These are phyloP conservation scores for Drosophila diplacantha DNA, from an alignment of 2,888 invertebrate species.

Conservation along the genomic window DNA sequence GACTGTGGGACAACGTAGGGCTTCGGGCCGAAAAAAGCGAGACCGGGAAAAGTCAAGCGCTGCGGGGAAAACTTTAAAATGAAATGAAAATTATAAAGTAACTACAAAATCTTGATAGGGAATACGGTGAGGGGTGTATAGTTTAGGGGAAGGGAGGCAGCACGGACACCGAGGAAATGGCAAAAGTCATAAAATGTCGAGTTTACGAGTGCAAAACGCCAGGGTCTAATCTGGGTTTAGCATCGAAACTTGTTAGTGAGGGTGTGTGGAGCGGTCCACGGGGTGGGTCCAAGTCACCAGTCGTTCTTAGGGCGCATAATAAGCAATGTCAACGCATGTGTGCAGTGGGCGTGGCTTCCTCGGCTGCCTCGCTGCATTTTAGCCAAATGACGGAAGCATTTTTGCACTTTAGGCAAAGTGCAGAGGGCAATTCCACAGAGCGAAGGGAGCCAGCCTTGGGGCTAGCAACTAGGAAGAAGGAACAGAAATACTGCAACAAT, in stretches of 20 bases:
- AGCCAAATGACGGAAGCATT: constrained; percentile 61
- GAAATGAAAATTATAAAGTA: constrained; percentile 72
- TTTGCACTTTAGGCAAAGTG: constrained; percentile 69
- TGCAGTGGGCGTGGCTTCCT: constrained; percentile 16
- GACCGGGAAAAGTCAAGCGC: constrained; percentile 31
- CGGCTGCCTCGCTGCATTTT: constrained; percentile 42
- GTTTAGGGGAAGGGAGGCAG: constrained; percentile 3
- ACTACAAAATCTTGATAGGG: constrained; percentile 71
- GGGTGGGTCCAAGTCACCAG: constrained; percentile 21
- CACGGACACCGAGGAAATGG: constrained; percentile 59
- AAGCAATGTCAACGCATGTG: constrained; percentile 70
- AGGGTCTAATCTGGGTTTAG: constrained; percentile 73
- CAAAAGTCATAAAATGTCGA: constrained; percentile 74
- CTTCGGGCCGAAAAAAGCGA: background rate
- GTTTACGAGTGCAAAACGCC: constrained; percentile 74
- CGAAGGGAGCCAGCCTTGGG: background rate
- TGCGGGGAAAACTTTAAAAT: constrained; percentile 55
- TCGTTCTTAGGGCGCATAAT: constrained; percentile 45
- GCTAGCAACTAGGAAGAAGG: constrained; percentile 25
- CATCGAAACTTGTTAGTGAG: constrained; percentile 68
- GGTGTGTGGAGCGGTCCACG: background rate
- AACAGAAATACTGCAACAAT: constrained; percentile 68
- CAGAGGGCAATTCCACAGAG: constrained; percentile 45
- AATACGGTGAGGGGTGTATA: constrained; percentile 35
- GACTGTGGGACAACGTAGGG: constrained; percentile 45